phyloP scores from a whole-genome alignment of 2,888 invertebrate species.

The Lampropteryx suffumata region DNA sequence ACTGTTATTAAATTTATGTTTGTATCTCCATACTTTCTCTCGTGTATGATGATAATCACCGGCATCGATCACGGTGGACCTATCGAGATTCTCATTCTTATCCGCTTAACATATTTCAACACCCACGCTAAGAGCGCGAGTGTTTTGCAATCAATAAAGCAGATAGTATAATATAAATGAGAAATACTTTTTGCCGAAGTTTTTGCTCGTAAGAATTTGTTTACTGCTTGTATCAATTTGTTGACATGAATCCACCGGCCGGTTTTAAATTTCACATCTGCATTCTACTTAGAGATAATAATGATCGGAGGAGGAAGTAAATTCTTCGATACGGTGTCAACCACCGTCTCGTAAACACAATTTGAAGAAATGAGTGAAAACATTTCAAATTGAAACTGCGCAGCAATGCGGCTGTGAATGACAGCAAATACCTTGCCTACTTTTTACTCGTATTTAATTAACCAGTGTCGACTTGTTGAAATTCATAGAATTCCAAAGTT shows the following conservation, averaged over 20 bases:
- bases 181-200: constrained; percentile 6
- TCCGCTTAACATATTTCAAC: constrained; percentile 61
- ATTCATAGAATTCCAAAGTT: constrained; percentile 56
- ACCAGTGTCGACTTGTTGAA: constrained; percentile 28
- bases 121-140: constrained; percentile 43
- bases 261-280: constrained; percentile 23
- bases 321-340: constrained; percentile 27
- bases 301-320: constrained; percentile 24
- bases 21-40: constrained; percentile 72
- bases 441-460: constrained; percentile 33
- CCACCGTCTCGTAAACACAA: constrained; percentile 24
- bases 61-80: constrained; percentile 65
- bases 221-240: constrained; percentile 13
- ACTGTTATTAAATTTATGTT: constrained; percentile 77
- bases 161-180: constrained; percentile 13
- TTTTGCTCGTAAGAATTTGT: constrained; percentile 10
- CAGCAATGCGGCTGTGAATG: constrained; percentile 32
- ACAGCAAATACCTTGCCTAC: constrained; percentile 30
- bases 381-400: constrained; percentile 27
- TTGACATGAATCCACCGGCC: constrained; percentile 18
- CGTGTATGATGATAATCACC: constrained; percentile 62
- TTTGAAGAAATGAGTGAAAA: constrained; percentile 29
- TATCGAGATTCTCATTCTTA: constrained; percentile 57
- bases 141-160: constrained; percentile 42
- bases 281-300: constrained; percentile 26